Percentiles rank a stretch among this genome's conserved stretches.
phyloP scores from a whole-genome alignment of 2,797 vertebrate genomes.

The Hemitrygon akajei region DNA sequence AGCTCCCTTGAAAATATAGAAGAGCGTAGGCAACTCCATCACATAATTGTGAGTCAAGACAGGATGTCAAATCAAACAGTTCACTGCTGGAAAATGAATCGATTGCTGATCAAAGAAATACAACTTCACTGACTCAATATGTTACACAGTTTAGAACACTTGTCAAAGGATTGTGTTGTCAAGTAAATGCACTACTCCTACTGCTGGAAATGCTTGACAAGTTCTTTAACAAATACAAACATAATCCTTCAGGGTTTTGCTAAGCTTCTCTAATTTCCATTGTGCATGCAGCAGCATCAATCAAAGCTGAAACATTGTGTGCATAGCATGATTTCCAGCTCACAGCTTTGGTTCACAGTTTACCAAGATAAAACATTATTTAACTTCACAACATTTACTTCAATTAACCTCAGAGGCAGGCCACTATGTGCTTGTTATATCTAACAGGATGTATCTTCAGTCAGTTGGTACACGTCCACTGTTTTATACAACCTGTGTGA shows the following conservation, averaged over 20 bases:
- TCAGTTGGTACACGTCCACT: not conserved
- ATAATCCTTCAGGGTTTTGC: conserved; percentile 27
- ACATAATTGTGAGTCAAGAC: not conserved
- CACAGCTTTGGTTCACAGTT: conserved; percentile 14
- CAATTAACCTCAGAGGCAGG: not conserved
- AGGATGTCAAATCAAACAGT: not conserved
- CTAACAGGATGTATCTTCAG: not conserved
- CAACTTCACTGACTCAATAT: not conserved
- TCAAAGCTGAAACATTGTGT: conserved; percentile 23
- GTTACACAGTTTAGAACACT: not conserved
- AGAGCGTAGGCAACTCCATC: not conserved
- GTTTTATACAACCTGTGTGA: not conserved
- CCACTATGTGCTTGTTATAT: not conserved
- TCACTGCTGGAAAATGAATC: not conserved
- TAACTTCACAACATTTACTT: conserved; percentile 19
- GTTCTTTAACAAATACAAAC: conserved; percentile 8
- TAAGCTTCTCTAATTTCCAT: conserved; percentile 19
- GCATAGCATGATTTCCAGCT: not conserved
- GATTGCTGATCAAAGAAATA: conserved; percentile 15
- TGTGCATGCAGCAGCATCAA: conserved; percentile 18
- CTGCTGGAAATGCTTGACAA: not conserved
- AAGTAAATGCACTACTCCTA: conserved; percentile 17
- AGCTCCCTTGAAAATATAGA: not conserved
- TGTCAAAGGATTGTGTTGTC: conserved; percentile 28
- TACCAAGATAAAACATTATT: conserved; percentile 29